These are phyloP conservation scores for Trachurus trachurus DNA, from an alignment of 2,797 vertebrate genomes.

Conservation along the genomic window DNA sequence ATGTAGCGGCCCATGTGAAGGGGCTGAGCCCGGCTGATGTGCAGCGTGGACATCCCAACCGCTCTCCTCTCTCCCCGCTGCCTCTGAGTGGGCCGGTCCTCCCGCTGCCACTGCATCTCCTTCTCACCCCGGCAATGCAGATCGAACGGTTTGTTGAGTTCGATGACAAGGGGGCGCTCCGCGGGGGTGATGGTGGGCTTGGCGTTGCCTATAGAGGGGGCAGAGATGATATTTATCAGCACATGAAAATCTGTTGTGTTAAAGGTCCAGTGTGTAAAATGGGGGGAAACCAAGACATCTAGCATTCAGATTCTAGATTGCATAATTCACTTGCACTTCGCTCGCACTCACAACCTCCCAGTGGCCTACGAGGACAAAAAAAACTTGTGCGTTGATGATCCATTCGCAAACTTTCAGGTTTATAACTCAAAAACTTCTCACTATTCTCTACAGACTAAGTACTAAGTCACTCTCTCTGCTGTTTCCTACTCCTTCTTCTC, in stretches of 20 bases:
- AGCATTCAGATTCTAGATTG: too few relatives aligned
- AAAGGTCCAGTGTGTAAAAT: too few relatives aligned
- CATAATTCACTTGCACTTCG: too few relatives aligned
- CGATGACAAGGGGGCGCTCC: constrained; percentile 81
- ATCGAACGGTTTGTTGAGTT: constrained; percentile 80
- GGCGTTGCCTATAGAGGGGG: constrained; percentile 73
- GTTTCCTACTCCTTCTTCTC: too few relatives aligned
- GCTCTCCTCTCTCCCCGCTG: constrained; percentile 59
- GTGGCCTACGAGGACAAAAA: too few relatives aligned
- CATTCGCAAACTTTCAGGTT: too few relatives aligned
- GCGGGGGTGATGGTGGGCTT: constrained; percentile 82
- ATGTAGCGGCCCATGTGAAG: constrained; percentile 89
- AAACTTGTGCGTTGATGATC: too few relatives aligned
- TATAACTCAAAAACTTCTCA: too few relatives aligned
- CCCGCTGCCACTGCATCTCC: constrained; percentile 88
- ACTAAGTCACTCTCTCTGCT: too few relatives aligned
- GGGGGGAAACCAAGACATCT: too few relatives aligned
- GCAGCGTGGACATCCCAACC: constrained; percentile 61
- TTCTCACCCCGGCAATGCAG: constrained; percentile 85
- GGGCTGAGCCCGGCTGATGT: constrained; percentile 73
- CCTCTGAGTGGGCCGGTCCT: constrained; percentile 72
- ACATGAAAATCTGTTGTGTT: neutral
- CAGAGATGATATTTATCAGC: neutral
- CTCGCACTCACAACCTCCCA: too few relatives aligned
- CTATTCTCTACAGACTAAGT: too few relatives aligned